Percentiles rank a stretch among this genome's conserved stretches.
Conservation (phyloP, 2,888 invertebrate genomes). For the Pseudococcus viburni region DNA sequence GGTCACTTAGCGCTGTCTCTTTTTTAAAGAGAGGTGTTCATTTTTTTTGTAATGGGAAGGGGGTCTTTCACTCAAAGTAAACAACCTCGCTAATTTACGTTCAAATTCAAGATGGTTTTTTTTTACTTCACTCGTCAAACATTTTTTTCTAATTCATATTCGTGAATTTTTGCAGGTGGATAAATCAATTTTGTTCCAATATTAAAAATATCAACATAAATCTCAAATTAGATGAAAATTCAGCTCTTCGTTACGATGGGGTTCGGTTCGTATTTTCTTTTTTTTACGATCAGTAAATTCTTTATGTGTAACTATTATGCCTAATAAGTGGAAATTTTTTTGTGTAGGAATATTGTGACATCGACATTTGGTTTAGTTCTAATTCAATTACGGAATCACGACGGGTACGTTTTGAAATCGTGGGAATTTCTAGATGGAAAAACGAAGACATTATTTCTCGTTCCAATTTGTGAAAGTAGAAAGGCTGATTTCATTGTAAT, state of each 20-base stretch:
- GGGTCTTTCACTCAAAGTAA: too few relatives aligned
- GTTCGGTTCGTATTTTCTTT: background rate
- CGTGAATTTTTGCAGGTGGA: conserved; percentile 17
- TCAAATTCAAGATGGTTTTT: too few relatives aligned
- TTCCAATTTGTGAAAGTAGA: conserved; percentile 69
- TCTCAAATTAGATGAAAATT: background rate
- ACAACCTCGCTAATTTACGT: too few relatives aligned
- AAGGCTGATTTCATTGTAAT: conserved; percentile 76
- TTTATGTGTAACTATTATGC: background rate
- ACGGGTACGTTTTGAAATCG: conserved; percentile 76
- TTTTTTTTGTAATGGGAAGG: too few relatives aligned
- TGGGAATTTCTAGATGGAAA: conserved; percentile 75
- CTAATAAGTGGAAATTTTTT: background rate
- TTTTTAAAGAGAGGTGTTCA: too few relatives aligned
- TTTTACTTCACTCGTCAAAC: too few relatives aligned
- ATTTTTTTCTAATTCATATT: too few relatives aligned
- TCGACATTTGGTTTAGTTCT: conserved; percentile 79
- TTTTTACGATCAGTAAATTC: background rate
- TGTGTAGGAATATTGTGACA: conserved; percentile 75
- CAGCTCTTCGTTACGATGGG: background rate
- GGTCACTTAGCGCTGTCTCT: too few relatives aligned
- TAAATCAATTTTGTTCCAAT: background rate
- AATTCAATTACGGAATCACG: conserved; percentile 78
- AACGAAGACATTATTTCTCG: conserved; percentile 69
- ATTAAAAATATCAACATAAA: background rate